phyloP scores from a whole-genome alignment of 2,888 invertebrate genomes.

The Sinhomidia bicolor region DNA sequence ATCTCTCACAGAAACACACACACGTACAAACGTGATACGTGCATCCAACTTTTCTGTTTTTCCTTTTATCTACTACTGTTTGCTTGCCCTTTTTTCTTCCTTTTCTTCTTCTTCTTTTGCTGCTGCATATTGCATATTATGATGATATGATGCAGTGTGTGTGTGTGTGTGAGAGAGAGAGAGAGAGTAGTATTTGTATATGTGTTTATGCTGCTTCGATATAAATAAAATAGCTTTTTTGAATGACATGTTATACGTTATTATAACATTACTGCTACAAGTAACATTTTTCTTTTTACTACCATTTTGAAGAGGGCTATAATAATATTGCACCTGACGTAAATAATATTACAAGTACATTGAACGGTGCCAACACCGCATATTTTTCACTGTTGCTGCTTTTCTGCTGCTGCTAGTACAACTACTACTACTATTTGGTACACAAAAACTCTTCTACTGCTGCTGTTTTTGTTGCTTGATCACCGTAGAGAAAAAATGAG shows the following conservation, averaged over 20 bases:
- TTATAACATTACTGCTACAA: constrained; percentile 57
- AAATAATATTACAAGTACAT: constrained; percentile 71
- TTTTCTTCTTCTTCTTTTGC: not conserved
- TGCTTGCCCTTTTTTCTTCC: not conserved
- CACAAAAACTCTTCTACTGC: not conserved
- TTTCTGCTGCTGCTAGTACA: not conserved
- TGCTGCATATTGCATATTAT: constrained; percentile 39
- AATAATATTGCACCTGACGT: constrained; percentile 71
- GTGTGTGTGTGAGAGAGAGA: too few species aligned
- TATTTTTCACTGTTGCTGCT: constrained; percentile 58
- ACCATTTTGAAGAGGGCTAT: constrained; percentile 63
- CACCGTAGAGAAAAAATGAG: not conserved
- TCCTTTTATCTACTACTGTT: not conserved
- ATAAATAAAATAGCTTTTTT: constrained; percentile 35
- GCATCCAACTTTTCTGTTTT: not conserved
- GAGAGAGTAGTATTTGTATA: not conserved
- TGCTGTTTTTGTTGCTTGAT: not conserved
- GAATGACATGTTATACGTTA: constrained; percentile 58
- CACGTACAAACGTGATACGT: not conserved
- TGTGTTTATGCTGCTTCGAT: constrained; percentile 19
- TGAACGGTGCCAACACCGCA: constrained; percentile 71
- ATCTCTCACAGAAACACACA: not conserved
- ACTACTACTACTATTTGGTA: not conserved
- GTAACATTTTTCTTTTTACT: constrained; percentile 58
- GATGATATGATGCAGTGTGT: constrained; percentile 34